Evolutionary conservation across 2,888 invertebrate species (phyloP).

Genomic region (Leptopilina myrica): DNA sequence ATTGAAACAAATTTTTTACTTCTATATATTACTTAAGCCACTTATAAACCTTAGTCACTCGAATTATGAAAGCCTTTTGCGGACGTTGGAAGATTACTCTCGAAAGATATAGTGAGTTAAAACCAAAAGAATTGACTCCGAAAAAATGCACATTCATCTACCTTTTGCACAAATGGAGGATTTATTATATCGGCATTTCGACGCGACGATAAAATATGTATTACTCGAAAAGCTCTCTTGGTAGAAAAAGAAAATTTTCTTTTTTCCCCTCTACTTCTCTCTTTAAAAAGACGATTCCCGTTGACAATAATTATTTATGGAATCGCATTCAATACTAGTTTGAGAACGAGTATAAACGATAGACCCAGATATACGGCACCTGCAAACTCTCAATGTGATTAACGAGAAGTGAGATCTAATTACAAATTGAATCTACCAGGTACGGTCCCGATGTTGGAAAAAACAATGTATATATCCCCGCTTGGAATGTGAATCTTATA

Average conservation of each 20-base stretch:
- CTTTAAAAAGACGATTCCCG: constrained; percentile 13
- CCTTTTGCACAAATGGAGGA: constrained; percentile 38
- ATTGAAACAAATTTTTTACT: no score
- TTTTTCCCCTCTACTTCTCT: no score
- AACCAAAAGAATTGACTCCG: constrained; percentile 6
- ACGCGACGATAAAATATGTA: constrained; percentile 23
- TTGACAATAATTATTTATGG: constrained; percentile 41
- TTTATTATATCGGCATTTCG: constrained; percentile 37
- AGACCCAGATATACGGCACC: constrained; percentile 27
- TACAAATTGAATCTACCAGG: constrained; percentile 39
- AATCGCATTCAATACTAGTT: constrained; percentile 37
- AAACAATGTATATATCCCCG: constrained; percentile 15
- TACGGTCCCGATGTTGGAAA: constrained; percentile 25
- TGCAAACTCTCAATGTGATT: constrained; percentile 3
- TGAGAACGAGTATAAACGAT: constrained; percentile 34
- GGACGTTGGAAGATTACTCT: constrained; percentile 17
- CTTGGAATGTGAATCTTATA: constrained; percentile 35
- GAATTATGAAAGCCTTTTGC: constrained; percentile 16
- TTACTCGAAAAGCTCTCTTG: constrained; percentile 37
- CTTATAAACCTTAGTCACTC: neutral
- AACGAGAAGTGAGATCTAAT: constrained; percentile 41
- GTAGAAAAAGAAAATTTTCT: neutral
- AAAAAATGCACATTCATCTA: constrained; percentile 39
- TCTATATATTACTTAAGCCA: neutral
- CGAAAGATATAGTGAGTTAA: constrained; percentile 19